Evolutionary conservation across 2,888 invertebrate species (phyloP).

Genomic region (Pocota personata): DNA sequence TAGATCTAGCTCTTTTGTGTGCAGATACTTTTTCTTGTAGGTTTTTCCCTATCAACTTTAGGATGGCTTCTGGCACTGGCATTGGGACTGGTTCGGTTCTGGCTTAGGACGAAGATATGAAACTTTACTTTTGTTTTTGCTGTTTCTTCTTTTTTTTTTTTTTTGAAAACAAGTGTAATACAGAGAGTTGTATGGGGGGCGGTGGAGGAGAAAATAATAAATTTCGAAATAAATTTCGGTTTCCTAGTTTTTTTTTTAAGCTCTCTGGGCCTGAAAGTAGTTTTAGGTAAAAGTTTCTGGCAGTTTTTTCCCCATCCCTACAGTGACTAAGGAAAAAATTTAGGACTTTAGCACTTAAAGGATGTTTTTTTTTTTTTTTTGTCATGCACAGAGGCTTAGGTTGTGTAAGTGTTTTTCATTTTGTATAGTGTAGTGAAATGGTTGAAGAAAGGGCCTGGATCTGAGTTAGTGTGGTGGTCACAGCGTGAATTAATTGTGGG

Average conservation of each 20-base stretch:
- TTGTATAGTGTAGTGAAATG: conserved; percentile 21
- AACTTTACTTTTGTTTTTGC: conserved; percentile 75
- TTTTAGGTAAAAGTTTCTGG: conserved; percentile 67
- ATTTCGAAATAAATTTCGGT: conserved; percentile 71
- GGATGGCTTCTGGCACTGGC: conserved; percentile 62
- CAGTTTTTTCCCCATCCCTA: conserved; percentile 48
- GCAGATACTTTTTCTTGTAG: conserved; percentile 76
- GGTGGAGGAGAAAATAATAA: conserved; percentile 36
- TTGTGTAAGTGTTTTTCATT: conserved; percentile 65
- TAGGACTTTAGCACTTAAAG: conserved; percentile 55
- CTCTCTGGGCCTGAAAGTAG: conserved; percentile 56
- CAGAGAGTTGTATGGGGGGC: background rate
- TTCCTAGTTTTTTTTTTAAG: conserved; percentile 74
- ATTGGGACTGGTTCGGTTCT: conserved; percentile 9
- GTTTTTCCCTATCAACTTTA: conserved; percentile 75
- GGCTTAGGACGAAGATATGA: conserved; percentile 60
- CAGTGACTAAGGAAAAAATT: background rate
- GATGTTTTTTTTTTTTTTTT: conserved; percentile 18
- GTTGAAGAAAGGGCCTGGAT: background rate
- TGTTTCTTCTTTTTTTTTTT: conserved; percentile 73
- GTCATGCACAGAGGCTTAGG: background rate
- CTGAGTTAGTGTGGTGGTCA: conserved; percentile 54
- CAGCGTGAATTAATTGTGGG: conserved; percentile 69
- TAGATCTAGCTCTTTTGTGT: conserved; percentile 53
- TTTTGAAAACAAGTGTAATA: conserved; percentile 56